Evolutionary conservation across 1,140 invertebrate species (phyloP).

Genomic region (Magallana angulata): DNA sequence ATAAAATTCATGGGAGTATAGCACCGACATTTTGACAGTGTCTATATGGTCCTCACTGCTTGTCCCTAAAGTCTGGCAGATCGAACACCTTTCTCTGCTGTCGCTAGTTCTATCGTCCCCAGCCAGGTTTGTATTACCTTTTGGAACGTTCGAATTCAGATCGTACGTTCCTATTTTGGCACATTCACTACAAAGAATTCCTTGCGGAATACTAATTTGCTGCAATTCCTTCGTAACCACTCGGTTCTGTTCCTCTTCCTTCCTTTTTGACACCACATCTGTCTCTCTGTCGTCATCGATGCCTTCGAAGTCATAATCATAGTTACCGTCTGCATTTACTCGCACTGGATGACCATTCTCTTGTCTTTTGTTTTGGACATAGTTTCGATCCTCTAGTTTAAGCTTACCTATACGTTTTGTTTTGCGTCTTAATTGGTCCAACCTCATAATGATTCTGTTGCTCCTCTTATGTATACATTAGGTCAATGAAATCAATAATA

Average conservation of each 20-base stretch:
- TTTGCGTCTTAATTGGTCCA: background rate
- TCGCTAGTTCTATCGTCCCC: background rate
- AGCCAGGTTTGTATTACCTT: background rate
- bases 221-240: background rate
- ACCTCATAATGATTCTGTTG: background rate
- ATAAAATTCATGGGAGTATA: constrained; percentile 3
- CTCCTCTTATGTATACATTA: background rate
- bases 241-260: background rate
- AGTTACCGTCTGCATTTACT: background rate
- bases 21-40: background rate
- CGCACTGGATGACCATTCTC: background rate
- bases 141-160: background rate
- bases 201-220: background rate
- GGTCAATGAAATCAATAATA: background rate
- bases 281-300: background rate
- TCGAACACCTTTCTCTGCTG: constrained; percentile 2
- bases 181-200: background rate
- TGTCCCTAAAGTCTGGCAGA: background rate
- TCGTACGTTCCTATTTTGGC: constrained; percentile 7
- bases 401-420: background rate
- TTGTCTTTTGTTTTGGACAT: background rate
- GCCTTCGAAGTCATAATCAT: background rate
- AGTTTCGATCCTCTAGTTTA: background rate
- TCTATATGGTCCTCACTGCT: background rate
- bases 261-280: background rate